Evolutionary conservation across 37 sponge, comb jelly and placozoan genomes (phyloP).

Genomic region (Trichoplax adhaerens): DNA sequence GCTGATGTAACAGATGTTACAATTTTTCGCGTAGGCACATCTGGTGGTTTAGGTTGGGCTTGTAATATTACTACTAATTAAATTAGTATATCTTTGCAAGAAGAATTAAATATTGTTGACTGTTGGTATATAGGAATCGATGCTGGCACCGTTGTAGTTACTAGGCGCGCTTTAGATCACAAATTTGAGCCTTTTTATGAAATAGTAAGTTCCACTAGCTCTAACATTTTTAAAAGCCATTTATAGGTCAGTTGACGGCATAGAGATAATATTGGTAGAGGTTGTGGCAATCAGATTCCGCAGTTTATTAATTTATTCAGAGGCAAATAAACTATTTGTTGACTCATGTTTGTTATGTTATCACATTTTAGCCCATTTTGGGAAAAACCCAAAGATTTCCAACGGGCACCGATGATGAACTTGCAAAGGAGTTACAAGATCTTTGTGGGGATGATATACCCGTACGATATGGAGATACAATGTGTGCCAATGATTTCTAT

Average conservation of each 20-base stretch:
- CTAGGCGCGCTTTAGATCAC: conserved; percentile 64
- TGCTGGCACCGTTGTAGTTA: conserved; percentile 76
- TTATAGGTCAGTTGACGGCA: too few species aligned
- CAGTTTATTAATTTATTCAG: too few species aligned
- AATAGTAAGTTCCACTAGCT: conserved; percentile 27
- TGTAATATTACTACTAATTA: not conserved
- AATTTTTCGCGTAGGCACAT: conserved; percentile 81
- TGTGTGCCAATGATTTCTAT: conserved; percentile 96
- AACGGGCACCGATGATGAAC: conserved; percentile 36
- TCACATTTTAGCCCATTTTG: conserved; percentile 38
- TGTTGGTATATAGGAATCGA: not conserved
- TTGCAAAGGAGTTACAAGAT: conserved; percentile 42
- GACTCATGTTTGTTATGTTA: too few species aligned
- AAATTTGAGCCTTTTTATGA: conserved; percentile 52
- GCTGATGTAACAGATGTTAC: conserved; percentile 36
- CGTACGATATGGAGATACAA: conserved; percentile 41
- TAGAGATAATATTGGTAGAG: too few species aligned
- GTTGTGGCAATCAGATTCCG: too few species aligned
- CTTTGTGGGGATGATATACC: conserved; percentile 10
- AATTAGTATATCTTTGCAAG: too few species aligned
- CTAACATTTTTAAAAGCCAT: too few species aligned
- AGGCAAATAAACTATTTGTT: too few species aligned
- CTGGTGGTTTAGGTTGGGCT: conserved; percentile 77
- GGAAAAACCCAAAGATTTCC: conserved; percentile 46
- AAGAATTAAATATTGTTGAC: not conserved